These are phyloP conservation scores for Reticulitermes lucifugus DNA, from an alignment of 2,888 invertebrate genomes.

Conservation along the genomic window DNA sequence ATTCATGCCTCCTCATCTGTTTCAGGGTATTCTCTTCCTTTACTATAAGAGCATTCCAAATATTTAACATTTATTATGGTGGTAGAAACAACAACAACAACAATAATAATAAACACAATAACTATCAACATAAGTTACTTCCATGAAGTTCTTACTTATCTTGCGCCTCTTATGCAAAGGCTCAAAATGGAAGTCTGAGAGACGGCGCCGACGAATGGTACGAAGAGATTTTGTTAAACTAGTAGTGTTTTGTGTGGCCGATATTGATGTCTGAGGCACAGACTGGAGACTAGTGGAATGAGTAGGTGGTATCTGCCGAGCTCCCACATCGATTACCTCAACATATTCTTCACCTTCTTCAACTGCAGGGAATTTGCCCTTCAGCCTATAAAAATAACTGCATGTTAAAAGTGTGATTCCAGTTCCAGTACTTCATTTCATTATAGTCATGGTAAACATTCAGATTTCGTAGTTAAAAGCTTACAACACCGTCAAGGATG, in stretches of 20 bases:
- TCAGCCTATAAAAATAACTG: background rate
- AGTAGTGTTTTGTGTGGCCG: background rate
- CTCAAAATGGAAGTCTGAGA: constrained; percentile 44
- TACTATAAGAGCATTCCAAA: too few species aligned
- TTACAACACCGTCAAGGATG: too few species aligned
- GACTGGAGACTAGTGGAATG: background rate
- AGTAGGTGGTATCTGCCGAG: background rate
- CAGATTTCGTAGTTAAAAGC: too few species aligned
- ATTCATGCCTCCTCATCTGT: too few species aligned
- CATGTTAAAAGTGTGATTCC: too few species aligned
- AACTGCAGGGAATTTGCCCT: background rate
- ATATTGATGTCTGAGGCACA: background rate
- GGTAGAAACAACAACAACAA: too few species aligned
- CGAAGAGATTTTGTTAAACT: constrained; percentile 32
- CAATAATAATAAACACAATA: too few species aligned
- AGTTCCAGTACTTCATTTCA: too few species aligned
- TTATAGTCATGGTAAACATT: too few species aligned
- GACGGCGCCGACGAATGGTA: constrained; percentile 8
- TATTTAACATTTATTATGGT: too few species aligned
- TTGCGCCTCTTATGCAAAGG: constrained; percentile 37
- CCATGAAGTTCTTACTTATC: constrained; percentile 4
- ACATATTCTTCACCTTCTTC: constrained; percentile 35
- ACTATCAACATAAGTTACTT: too few species aligned
- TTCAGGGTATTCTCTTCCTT: too few species aligned
- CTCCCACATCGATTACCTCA: constrained; percentile 21